These are phyloP conservation scores for Astropecten irregularis DNA, from an alignment of 53 echinoderm and acorn worm species.

Conservation along the genomic window DNA sequence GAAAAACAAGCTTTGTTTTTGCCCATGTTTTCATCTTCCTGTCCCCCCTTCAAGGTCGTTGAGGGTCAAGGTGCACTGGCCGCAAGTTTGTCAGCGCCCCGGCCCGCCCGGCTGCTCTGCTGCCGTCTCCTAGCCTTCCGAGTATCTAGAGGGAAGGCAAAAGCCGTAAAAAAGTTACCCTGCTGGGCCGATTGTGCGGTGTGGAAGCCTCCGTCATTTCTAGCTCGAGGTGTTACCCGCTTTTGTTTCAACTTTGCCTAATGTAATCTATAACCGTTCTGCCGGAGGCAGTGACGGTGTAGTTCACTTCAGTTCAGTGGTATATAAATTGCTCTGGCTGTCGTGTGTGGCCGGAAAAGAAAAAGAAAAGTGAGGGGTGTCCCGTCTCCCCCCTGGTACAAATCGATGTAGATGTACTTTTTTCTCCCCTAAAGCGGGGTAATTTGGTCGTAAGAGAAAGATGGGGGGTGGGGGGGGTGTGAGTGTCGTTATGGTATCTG, in stretches of 20 bases:
- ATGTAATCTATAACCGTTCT: constrained; percentile 43
- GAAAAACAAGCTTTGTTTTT: constrained; percentile 48
- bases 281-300: constrained; percentile 23
- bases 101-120: background rate
- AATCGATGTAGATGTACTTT: constrained; percentile 19
- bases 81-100: constrained; percentile 51
- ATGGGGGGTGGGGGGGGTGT: background rate
- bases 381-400: background rate
- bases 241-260: constrained; percentile 57
- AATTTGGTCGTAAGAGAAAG: no score
- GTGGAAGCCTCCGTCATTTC: no score
- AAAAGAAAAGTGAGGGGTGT: background rate
- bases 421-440: no score
- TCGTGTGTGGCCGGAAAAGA: constrained; percentile 28
- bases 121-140: constrained; percentile 12
- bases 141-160: background rate
- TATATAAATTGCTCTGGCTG: constrained; percentile 33
- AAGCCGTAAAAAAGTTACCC: no score
- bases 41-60: constrained; percentile 30
- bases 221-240: constrained; percentile 16
- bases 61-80: constrained; percentile 46
- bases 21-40: no score
- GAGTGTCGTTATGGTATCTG: no score
- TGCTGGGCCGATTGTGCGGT: constrained; percentile 14
- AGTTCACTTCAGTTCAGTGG: constrained; percentile 56